Evolutionary conservation across 2,888 invertebrate species (phyloP), one percentile per base, ranked within the genome.

Genomic region (Teleogryllus oceanicus): DNA sequence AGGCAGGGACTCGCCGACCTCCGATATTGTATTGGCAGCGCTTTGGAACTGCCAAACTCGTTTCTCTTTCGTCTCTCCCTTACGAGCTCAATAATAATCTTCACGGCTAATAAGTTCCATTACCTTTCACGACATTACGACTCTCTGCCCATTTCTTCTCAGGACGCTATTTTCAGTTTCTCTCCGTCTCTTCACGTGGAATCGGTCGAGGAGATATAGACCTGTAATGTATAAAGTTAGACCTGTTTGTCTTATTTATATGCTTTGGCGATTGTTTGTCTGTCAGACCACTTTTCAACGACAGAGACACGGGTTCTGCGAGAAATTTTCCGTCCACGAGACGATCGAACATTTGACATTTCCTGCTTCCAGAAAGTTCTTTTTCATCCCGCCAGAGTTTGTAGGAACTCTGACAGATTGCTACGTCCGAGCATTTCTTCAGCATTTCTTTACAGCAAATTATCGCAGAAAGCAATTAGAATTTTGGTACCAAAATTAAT

Each of bases 91-190:
- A 62, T 62, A 62, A 62, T 62, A 62, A 13, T 18, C 62, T 62
- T 62, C 62, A 62, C 62, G 62, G 62, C 62, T 62, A 62, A 62
- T 62, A 62, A 62, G 62, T 62, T 62, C 62, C 62, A n/a, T 13
- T 62, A 62, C 62, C 62, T 62, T 62, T 62, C 62, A 62, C n/a
- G 62, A 62, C 62, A 62, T 62, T 62, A 62, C 62, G 62, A 62
- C 62, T 62, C 62, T 11, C 1, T 62, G 5, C n/a, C 62, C 62
- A 62, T 62, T 62, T 62, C 62, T 13, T 62, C 62, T 5, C n/a
- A 62, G 13, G 5, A n/a, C 13, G n/a, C 62, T 62, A 62, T n/a
- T 62, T 62, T 18, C 62, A 13, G 62, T 62, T 62, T 62, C 62
- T 62, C 5, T 10, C 62, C 11, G 62, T 62, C 62, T 62, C 62